Conservation (phyloP, 1,140 invertebrate genomes). For the Bombus pascuorum region DNA sequence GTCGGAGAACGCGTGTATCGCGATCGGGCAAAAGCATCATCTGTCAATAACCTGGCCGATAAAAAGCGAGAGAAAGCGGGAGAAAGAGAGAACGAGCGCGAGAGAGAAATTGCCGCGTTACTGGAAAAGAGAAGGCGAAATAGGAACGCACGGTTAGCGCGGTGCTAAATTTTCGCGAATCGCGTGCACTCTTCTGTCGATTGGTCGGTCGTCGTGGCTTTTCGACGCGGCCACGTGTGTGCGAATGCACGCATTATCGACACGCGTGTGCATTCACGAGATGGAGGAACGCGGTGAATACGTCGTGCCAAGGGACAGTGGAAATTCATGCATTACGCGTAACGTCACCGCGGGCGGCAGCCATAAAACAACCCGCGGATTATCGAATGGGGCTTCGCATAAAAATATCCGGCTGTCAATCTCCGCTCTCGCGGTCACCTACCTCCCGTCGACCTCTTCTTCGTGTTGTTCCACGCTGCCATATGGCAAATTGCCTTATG, state of each 20-base stretch:
- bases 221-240: neutral
- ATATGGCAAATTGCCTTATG: slow-evolving; percentile 4
- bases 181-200: slow-evolving; percentile 64
- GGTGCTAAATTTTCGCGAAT: slow-evolving; percentile 47
- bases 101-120: neutral
- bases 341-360: slow-evolving; percentile 71
- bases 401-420: slow-evolving; percentile 79
- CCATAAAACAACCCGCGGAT: slow-evolving; percentile 77
- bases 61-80: slow-evolving; percentile 48
- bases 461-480: neutral
- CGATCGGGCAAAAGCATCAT: slow-evolving; percentile 65
- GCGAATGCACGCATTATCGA: slow-evolving; percentile 13
- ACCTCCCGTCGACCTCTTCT: neutral
- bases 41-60: slow-evolving; percentile 69
- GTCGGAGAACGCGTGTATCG: slow-evolving; percentile 52
- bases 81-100: neutral
- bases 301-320: slow-evolving; percentile 38
- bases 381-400: slow-evolving; percentile 78
- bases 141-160: slow-evolving; percentile 22
- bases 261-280: neutral
- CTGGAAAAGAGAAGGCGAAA: neutral
- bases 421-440: slow-evolving; percentile 31
- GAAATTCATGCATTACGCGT: slow-evolving; percentile 69
- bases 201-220: slow-evolving; percentile 39
- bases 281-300: neutral